Conservation (phyloP, 2,797 vertebrate species). For the Dipus sagitta region DNA sequence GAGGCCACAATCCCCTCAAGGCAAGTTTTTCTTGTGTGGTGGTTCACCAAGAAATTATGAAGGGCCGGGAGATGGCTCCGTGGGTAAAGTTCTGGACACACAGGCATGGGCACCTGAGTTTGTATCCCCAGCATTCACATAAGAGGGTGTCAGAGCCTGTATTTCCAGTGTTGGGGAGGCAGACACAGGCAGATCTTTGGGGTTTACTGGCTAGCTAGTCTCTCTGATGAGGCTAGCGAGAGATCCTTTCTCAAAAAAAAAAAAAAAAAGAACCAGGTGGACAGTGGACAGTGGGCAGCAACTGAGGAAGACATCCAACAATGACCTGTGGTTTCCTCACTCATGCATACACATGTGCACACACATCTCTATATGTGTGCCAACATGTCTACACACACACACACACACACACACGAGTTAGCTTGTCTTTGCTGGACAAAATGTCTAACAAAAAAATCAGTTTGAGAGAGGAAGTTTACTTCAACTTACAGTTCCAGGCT, state of each 20-base stretch:
- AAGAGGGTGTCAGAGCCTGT: neutral
- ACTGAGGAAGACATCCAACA: too few species aligned
- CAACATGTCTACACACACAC: too few species aligned
- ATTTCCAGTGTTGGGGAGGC: neutral
- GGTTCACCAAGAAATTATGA: constrained; percentile 65
- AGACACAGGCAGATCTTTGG: neutral
- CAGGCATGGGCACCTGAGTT: neutral
- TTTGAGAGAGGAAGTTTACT: too few species aligned
- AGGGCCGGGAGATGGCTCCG: neutral
- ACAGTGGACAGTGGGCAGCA: too few species aligned
- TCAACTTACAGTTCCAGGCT: too few species aligned
- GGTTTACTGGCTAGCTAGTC: neutral
- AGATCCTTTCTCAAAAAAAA: neutral
- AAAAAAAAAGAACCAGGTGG: neutral
- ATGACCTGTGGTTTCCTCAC: too few species aligned
- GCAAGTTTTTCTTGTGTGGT: constrained; percentile 51
- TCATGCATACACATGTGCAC: neutral
- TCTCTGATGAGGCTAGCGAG: neutral
- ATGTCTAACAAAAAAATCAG: too few species aligned
- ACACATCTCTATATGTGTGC: too few species aligned
- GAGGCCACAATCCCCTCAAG: constrained; percentile 39
- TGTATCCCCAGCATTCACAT: neutral
- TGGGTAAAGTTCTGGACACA: neutral
- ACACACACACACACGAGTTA: too few species aligned
- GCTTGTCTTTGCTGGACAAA: too few species aligned